A percentile compares a stretch with the other conserved stretches of the same genome.
phyloP scores from a whole-genome alignment of 1,140 invertebrate genomes.

The Drosophila nannoptera region DNA sequence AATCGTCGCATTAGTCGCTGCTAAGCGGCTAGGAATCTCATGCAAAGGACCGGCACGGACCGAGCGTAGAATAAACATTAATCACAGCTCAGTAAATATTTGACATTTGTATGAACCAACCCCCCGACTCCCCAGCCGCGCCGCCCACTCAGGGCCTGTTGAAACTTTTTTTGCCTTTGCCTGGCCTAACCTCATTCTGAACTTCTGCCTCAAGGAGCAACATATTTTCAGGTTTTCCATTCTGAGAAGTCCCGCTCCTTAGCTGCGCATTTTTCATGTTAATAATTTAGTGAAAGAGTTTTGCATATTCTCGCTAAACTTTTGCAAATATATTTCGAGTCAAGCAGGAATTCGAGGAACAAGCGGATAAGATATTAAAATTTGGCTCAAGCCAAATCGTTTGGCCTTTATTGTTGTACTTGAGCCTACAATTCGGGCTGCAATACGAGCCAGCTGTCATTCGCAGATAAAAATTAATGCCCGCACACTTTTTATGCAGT shows the following conservation, averaged over 20 bases:
- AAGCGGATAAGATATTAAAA: not conserved
- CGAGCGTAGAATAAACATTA: slow-evolving; percentile 71
- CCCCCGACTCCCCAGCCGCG: slow-evolving; percentile 14
- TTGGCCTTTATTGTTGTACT: slow-evolving; percentile 1
- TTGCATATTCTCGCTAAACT: slow-evolving; percentile 26
- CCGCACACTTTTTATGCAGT: slow-evolving; percentile 47
- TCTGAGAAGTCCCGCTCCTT: slow-evolving; percentile 30
- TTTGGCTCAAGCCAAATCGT: not conserved
- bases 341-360: not conserved
- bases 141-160: no score
- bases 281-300: slow-evolving; percentile 57
- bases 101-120: slow-evolving; percentile 60
- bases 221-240: slow-evolving; percentile 10
- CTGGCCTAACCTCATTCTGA: slow-evolving; percentile 28
- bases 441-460: slow-evolving; percentile 43
- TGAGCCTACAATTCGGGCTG: not conserved
- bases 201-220: slow-evolving; percentile 7
- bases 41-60: slow-evolving; percentile 40
- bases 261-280: slow-evolving; percentile 52
- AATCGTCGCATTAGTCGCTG: slow-evolving; percentile 34
- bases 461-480: slow-evolving; percentile 70
- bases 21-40: slow-evolving; percentile 44
- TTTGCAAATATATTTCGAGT: not conserved
- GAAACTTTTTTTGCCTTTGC: not conserved
- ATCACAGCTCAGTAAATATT: slow-evolving; percentile 77